These are phyloP conservation scores for Drosophila rellima DNA, from an alignment of 2,888 invertebrate species.

Conservation along the genomic window DNA sequence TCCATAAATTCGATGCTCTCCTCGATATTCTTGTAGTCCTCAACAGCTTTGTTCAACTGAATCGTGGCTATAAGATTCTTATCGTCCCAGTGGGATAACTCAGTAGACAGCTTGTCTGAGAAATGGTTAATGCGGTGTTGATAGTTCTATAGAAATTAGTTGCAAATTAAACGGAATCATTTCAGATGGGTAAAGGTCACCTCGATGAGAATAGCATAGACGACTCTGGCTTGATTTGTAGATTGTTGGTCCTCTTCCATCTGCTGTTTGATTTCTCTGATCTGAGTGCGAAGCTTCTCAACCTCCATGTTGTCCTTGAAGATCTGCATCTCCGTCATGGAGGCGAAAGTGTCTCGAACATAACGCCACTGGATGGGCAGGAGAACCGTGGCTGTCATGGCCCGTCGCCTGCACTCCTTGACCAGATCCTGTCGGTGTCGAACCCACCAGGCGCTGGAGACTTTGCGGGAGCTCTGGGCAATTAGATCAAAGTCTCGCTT, in stretches of 20 bases:
- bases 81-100: constrained; percentile 21
- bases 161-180: too few relatives aligned
- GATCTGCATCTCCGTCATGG: constrained; percentile 27
- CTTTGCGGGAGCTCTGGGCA: not conserved
- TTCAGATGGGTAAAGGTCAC: constrained; percentile 13
- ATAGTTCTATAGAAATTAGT: constrained; percentile 22
- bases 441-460: not conserved
- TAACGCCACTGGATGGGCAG: constrained; percentile 53
- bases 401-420: not conserved
- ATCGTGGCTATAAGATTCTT: not conserved
- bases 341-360: constrained; percentile 20
- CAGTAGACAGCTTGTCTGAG: not conserved
- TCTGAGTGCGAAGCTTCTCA: constrained; percentile 9
- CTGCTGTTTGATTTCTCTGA: constrained; percentile 2
- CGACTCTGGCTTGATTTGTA: not conserved
- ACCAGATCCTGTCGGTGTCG: not conserved
- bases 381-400: not conserved
- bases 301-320: constrained; percentile 11
- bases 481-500: not conserved
- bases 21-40: not conserved
- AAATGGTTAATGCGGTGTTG: not conserved
- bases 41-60: not conserved
- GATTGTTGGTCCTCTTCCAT: not conserved
- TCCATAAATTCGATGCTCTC: constrained; percentile 29
- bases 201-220: constrained; percentile 13